Evolutionary conservation across 2,888 invertebrate species (phyloP).

Genomic region (Amblyjoppa fuscipennis): DNA sequence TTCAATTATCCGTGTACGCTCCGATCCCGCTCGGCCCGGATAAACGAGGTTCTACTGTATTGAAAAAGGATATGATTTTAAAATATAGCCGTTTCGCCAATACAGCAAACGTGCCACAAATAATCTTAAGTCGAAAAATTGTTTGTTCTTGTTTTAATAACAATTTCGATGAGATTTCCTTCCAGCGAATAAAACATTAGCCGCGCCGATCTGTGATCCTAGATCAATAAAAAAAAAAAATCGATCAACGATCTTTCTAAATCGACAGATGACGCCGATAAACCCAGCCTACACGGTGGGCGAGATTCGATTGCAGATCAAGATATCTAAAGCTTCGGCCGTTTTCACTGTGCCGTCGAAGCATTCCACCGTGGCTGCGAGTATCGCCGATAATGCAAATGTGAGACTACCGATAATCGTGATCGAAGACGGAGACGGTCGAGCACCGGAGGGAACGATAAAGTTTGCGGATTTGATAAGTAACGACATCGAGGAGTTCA

Average conservation of each 20-base stretch:
- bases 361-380: conserved; percentile 62
- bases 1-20: no score
- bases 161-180: not conserved
- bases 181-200: not conserved
- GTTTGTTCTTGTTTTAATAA: not conserved
- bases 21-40: no score
- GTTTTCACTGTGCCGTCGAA: conserved; percentile 73
- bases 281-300: conserved; percentile 69
- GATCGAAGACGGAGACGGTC: conserved; percentile 64
- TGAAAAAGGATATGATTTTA: not conserved
- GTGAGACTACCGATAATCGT: conserved; percentile 73
- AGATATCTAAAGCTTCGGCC: conserved; percentile 70
- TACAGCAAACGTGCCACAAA: not conserved
- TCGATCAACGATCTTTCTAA: conserved; percentile 68
- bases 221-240: conserved; percentile 12
- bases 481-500: conserved; percentile 70
- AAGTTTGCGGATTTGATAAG: conserved; percentile 70
- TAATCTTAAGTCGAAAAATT: not conserved
- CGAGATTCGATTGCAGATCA: conserved; percentile 76
- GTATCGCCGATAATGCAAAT: conserved; percentile 63
- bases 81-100: not conserved
- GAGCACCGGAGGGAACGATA: conserved; percentile 66
- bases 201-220: not conserved
- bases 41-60: not conserved
- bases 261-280: conserved; percentile 69